phyloP scores from a whole-genome alignment of 2,888 invertebrate genomes.

The Piscicola geometra region DNA sequence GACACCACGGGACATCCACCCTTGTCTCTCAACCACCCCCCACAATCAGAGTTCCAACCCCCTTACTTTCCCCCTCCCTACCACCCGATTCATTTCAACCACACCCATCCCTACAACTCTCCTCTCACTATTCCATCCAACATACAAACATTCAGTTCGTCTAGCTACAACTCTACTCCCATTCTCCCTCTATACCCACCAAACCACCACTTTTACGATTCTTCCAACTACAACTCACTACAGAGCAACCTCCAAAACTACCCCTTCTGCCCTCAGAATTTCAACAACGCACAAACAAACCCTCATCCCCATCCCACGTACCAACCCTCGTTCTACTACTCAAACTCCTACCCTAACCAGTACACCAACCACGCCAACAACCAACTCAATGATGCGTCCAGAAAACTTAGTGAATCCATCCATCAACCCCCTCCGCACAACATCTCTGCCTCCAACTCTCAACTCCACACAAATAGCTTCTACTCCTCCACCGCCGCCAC shows the following conservation, averaged over 20 bases:
- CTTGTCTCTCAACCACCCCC: too few species aligned
- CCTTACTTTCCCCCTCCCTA: constrained; percentile 9
- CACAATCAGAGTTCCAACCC: not conserved
- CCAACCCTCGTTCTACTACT: not conserved
- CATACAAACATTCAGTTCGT: not conserved
- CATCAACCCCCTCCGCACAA: too few species aligned
- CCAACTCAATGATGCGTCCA: too few species aligned
- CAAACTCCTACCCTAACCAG: not conserved
- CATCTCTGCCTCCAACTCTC: too few species aligned
- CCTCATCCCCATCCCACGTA: not conserved
- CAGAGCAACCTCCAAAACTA: not conserved
- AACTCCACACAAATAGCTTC: too few species aligned
- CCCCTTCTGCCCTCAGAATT: not conserved
- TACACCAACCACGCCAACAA: too few species aligned
- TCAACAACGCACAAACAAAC: not conserved
- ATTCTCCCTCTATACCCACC: not conserved
- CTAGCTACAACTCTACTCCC: not conserved
- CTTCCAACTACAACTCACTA: not conserved
- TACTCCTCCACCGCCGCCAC: too few species aligned
- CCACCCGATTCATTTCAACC: not conserved
- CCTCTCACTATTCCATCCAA: not conserved
- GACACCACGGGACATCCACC: not conserved
- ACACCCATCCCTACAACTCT: constrained; percentile 6
- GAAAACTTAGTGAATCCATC: too few species aligned
- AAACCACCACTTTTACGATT: constrained; percentile 1